Evolutionary conservation across 2,888 invertebrate genomes (phyloP).

Genomic region (Meiosimyza platycephala): DNA sequence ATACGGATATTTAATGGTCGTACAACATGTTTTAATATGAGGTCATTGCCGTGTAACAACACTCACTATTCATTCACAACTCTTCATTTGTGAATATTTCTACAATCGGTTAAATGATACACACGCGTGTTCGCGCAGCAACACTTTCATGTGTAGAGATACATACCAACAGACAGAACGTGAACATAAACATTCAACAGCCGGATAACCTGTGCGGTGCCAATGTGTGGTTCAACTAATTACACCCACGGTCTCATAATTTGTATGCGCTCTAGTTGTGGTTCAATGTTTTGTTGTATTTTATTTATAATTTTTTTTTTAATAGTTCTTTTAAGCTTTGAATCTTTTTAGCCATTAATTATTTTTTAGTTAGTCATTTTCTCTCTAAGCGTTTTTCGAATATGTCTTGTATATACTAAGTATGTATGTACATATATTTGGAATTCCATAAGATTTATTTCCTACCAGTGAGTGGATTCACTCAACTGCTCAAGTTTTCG

Average conservation of each 20-base stretch:
- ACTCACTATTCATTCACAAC: no score
- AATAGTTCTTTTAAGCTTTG: background rate
- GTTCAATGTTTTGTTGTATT: no score
- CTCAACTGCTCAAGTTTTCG: no score
- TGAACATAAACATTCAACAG: background rate
- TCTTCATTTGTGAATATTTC: no score
- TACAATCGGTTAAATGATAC: no score
- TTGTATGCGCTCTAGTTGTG: background rate
- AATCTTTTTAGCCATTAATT: background rate
- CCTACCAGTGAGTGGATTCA: no score
- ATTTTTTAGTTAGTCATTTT: background rate
- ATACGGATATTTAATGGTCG: no score
- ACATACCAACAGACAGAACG: no score
- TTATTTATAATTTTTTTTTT: no score
- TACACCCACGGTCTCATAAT: background rate
- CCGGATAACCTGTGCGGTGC: slow-evolving; percentile 7
- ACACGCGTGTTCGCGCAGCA: no score
- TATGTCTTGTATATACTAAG: background rate
- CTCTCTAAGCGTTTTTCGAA: background rate
- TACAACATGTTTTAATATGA: slow-evolving; percentile 10
- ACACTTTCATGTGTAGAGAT: no score
- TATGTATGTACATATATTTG: background rate
- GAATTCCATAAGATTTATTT: no score
- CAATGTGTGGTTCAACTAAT: slow-evolving; percentile 13
- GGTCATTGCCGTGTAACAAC: slow-evolving; percentile 18